Conservation (phyloP, 2,888 invertebrate genomes). For the Drosophila seclusa region DNA sequence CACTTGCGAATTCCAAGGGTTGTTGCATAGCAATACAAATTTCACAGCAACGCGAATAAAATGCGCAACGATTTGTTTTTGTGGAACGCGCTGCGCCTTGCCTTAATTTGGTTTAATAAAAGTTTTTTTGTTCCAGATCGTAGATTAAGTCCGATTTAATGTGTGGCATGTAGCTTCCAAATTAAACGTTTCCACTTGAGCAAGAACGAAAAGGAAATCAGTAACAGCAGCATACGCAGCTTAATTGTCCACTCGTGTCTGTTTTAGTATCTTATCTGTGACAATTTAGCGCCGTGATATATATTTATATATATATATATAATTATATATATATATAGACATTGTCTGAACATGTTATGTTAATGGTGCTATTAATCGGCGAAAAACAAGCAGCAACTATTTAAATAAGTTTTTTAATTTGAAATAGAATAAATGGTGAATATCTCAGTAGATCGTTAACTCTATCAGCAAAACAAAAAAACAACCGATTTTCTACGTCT, state of each 20-base stretch:
- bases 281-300: conserved; percentile 28
- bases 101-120: conserved; percentile 65
- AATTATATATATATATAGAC: not conserved
- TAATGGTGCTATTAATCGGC: not conserved
- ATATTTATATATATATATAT: not conserved
- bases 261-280: conserved; percentile 18
- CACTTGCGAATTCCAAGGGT: conserved; percentile 60
- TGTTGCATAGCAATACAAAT: conserved; percentile 14
- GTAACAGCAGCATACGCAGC: conserved; percentile 47
- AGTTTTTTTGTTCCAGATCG: conserved; percentile 5
- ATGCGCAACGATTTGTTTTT: conserved; percentile 8
- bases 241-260: conserved; percentile 50
- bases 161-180: conserved; percentile 6
- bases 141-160: conserved; percentile 6
- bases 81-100: conserved; percentile 11
- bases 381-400: not conserved
- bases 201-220: not conserved
- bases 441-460: not conserved
- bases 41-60: conserved; percentile 4
- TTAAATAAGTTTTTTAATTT: not conserved
- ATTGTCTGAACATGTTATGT: not conserved
- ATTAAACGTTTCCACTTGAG: conserved; percentile 37
- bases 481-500: not conserved
- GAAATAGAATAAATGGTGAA: too few species aligned
- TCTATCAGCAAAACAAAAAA: not conserved